Evolutionary conservation across 1,140 invertebrate genomes (phyloP), one percentile per base, ranked within the genome.

Genomic region (Eriocheir sinensis): DNA sequence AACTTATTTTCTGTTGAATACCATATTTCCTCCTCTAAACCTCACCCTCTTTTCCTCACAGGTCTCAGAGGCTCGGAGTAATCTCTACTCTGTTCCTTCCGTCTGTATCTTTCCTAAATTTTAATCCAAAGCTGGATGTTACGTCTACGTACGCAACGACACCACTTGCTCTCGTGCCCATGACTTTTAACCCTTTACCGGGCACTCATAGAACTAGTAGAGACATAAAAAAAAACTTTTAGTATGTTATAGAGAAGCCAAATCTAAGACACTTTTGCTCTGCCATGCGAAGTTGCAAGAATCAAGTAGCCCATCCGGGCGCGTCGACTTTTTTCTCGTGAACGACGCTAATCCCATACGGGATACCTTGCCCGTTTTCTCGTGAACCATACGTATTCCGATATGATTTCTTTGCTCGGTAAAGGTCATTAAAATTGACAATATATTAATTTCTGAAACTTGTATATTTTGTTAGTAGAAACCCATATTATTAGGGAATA

Each of bases 141-240:
- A n/a, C n/a, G n/a, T n/a, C n/a, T n/a, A n/a, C n/a, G n/a, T n/a
- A n/a, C n/a, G n/a, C n/a, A n/a, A n/a, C n/a, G n/a, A n/a, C n/a
- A n/a, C n/a, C n/a, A n/a, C n/a, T n/a, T n/a, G n/a, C n/a, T n/a
- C n/a, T n/a, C n/a, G n/a, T n/a, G n/a, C n/a, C n/a, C n/a, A n/a
- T n/a, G n/a, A n/a, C n/a, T n/a, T n/a, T n/a, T n/a, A n/a, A n/a
- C n/a, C n/a, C n/a, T n/a, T n/a, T n/a, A n/a, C n/a, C n/a, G n/a
- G n/a, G n/a, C n/a, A n/a, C n/a, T n/a, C 81, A 85, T 15, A 85
- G 32, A 34, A 85, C 12, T 21, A 85, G 12, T 85, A 34, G 32
- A 85, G 32, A 85, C 34, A 85, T 85, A 72, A 72, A 72, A 72
- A 72, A 72, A 72, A 72, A 72, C 60, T 72, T n/a, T 72, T n/a